A percentile compares a stretch with the other conserved stretches of the same genome.
phyloP scores from a whole-genome alignment of 30 jellyfish, hydroid and myxozoan species.

The Kudoa iwatai region DNA sequence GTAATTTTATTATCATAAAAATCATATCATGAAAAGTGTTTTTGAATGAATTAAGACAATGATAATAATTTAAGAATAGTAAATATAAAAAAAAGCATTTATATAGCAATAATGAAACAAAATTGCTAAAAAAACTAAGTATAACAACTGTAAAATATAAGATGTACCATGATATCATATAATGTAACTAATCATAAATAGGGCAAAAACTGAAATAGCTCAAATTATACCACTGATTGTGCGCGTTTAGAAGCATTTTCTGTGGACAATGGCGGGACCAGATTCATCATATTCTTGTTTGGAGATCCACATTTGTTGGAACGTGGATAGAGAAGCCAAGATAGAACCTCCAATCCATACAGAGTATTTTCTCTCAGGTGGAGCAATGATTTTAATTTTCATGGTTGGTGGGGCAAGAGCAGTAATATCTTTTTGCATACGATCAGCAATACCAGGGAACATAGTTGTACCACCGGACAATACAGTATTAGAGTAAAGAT shows the following conservation, averaged over 20 bases:
- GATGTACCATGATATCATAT: too few species aligned
- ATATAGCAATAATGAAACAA: too few species aligned
- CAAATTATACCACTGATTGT: too few species aligned
- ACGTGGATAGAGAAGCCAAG: slow-evolving; percentile 99
- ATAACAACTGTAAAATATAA: too few species aligned
- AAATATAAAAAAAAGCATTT: too few species aligned
- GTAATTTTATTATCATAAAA: too few species aligned
- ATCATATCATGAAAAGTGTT: too few species aligned
- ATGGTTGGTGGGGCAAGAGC: slow-evolving; percentile 98
- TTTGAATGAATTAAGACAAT: too few species aligned
- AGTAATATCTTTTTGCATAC: slow-evolving; percentile 94
- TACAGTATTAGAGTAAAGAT: slow-evolving; percentile 96
- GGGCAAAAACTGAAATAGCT: too few species aligned
- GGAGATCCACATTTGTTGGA: slow-evolving; percentile 99
- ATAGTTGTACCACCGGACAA: slow-evolving; percentile 99
- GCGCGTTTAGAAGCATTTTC: slow-evolving; percentile 78
- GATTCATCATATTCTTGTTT: slow-evolving; percentile 97
- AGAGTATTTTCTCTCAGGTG: slow-evolving; percentile 99
- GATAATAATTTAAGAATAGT: too few species aligned
- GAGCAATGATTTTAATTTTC: slow-evolving; percentile 96
- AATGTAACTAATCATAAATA: too few species aligned
- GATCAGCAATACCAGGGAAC: slow-evolving; percentile 99
- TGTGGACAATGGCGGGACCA: slow-evolving; percentile 99
- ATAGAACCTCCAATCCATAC: slow-evolving; percentile 97
- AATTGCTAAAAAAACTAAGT: too few species aligned